phyloP scores from a whole-genome alignment of 2,888 invertebrate species.

The Ypsolopha sequella region DNA sequence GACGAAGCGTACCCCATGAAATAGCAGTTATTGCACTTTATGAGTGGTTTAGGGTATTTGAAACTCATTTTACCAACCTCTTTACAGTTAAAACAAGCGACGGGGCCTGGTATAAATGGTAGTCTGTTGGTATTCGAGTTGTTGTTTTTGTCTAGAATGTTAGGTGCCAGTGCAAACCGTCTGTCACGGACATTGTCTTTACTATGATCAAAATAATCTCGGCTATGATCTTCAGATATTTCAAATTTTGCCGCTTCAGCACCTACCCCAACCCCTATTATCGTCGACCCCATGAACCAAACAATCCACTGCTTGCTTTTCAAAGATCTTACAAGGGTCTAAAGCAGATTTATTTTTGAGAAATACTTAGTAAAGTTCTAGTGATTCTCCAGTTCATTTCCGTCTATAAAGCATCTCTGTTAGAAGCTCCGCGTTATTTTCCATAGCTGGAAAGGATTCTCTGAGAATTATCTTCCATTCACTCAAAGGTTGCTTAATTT shows the following conservation, averaged over 20 bases:
- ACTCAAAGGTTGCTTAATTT: conserved; percentile 11
- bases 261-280: conserved; percentile 11
- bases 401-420: conserved; percentile 14
- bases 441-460: conserved; percentile 13
- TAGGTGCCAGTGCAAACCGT: neutral
- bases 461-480: conserved; percentile 14
- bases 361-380: conserved; percentile 14
- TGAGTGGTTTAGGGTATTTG: too few relatives aligned
- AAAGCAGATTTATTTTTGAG: conserved; percentile 14
- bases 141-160: too few relatives aligned
- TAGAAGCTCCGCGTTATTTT: conserved; percentile 8
- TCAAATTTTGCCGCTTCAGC: conserved; percentile 9
- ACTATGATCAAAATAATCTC: neutral
- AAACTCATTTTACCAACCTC: too few relatives aligned
- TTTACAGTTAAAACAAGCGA: neutral
- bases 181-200: neutral
- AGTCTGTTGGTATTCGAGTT: too few relatives aligned
- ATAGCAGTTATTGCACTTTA: too few relatives aligned
- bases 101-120: neutral
- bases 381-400: conserved; percentile 8
- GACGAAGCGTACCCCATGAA: too few relatives aligned
- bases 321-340: conserved; percentile 13
- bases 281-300: conserved; percentile 15
- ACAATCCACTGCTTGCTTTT: conserved; percentile 15
- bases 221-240: conserved; percentile 4